phyloP scores from a whole-genome alignment of 2,113 vertebrate genomes.

The Sterrhoptilus dennistouni region DNA sequence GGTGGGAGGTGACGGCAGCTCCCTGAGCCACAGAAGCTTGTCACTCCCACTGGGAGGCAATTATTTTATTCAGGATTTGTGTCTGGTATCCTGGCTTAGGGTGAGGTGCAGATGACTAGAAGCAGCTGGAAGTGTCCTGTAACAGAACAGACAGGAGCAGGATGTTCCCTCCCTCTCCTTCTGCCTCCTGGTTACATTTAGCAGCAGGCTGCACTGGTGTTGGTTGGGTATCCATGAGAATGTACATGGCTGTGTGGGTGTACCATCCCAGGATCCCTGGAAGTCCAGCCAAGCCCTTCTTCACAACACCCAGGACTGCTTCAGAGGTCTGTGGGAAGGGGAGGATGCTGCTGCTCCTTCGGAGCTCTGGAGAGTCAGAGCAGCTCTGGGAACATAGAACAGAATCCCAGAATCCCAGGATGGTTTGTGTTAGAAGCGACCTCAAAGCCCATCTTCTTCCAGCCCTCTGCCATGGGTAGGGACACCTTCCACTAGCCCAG shows the following conservation, averaged over 20 bases:
- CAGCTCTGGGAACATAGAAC: neutral
- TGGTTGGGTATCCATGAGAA: accelerated
- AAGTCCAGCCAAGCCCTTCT: neutral
- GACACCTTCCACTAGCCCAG: neutral
- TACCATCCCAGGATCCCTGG: neutral
- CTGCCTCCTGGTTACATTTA: neutral
- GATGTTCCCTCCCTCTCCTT: neutral
- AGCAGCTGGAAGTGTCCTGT: neutral
- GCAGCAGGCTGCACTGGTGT: neutral
- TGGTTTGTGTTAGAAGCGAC: neutral
- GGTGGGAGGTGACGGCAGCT: neutral
- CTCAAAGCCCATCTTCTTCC: neutral
- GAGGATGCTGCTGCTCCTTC: neutral
- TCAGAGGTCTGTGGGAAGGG: neutral
- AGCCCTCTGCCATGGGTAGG: neutral
- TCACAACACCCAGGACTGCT: neutral
- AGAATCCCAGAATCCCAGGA: neutral
- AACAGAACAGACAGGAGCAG: neutral
- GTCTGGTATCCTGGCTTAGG: neutral
- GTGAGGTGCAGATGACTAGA: neutral
- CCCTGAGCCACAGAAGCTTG: neutral
- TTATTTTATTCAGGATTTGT: neutral
- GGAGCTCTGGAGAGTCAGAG: accelerated
- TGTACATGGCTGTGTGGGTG: accelerated
- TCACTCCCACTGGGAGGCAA: neutral